Base-by-base conservation (phyloP, 2,113 vertebrate species). In the Nettapus auritus region DNA sequence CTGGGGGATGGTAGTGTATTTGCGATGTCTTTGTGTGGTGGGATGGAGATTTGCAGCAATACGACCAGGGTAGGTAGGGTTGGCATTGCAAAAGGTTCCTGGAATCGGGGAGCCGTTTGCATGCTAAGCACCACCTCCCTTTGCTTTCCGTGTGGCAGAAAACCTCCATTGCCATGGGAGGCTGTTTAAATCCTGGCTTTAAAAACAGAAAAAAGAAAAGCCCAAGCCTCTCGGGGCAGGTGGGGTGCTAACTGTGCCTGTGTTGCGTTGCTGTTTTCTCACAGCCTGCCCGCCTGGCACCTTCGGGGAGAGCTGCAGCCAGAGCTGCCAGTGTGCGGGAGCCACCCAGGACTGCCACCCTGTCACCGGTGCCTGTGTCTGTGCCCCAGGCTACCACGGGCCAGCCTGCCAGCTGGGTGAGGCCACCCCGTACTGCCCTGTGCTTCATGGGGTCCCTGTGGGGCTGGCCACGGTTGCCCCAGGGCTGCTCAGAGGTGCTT, bases 321-420 rank as follows among this genome's bases (percentile, higher is more conserved):
- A 96, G 79, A 97, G 97, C 21, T 99, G 99, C 88, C 98, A 95
- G 88, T 99, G 99, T 13, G 93, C 98, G 0, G 97, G 98, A 60
- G 97, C 97, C 42, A 99, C 98, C 97, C 99, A 99, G 94, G 97
- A 98, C 82, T 99, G 99, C 96, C 98, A 99, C 92, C 98, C 99
- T 0, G 98, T 98, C 98, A 98, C 98, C 0, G 99, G 99, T 3
- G 90, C 81, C 6, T 99, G 99, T 9, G 57, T 98, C 89, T 99
- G 99, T 5, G 96, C 98, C 1, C 97, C 99, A 0, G 99, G 99
- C 33, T 99, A 98, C 97, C 97, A 98, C 0, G 99, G 99, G 5
- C 84, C 97, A 1, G 7, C 75, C 71, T 99, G 99, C 96, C 97
- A 94, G 92, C 97, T 98, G 36, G 87, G 99, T 99, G 97, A 98